phyloP scores from a whole-genome alignment of 2,888 invertebrate genomes.

The Crepidodera aurea region DNA sequence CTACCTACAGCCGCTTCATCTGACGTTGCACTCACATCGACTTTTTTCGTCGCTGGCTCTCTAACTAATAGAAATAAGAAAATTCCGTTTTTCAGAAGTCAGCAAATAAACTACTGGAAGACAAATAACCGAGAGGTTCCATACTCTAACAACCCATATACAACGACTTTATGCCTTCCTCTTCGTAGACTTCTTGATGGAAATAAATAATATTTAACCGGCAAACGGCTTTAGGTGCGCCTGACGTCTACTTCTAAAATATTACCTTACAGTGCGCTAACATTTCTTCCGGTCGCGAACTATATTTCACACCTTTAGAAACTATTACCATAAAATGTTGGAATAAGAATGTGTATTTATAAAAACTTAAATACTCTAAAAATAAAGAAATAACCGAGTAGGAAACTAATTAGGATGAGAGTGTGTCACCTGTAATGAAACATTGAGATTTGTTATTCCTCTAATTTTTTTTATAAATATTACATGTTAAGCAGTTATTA shows the following conservation, averaged over 20 bases:
- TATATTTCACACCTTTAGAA: conserved; percentile 11
- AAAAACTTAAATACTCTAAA: too few species aligned
- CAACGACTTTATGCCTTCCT: conserved; percentile 31
- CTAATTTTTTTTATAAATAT: too few species aligned
- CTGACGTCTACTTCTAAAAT: conserved; percentile 13
- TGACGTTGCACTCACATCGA: too few species aligned
- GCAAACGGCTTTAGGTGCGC: conserved; percentile 36
- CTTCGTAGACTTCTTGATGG: conserved; percentile 26
- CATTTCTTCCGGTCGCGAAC: conserved; percentile 9
- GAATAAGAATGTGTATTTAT: not conserved
- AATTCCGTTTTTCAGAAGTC: conserved; percentile 2
- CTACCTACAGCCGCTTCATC: too few species aligned
- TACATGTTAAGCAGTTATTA: too few species aligned
- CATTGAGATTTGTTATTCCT: too few species aligned
- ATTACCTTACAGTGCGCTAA: not conserved
- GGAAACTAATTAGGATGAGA: too few species aligned
- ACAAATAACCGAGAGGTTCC: conserved; percentile 29
- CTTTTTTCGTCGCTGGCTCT: too few species aligned
- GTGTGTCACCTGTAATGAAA: too few species aligned
- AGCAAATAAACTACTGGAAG: conserved; percentile 9
- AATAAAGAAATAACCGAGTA: too few species aligned
- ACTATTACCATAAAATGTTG: conserved; percentile 3
- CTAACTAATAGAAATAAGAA: too few species aligned
- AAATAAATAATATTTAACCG: conserved; percentile 39
- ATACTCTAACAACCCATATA: conserved; percentile 32